Conservation (phyloP, 1,140 invertebrate genomes). For the Zaprionus ornatus region DNA sequence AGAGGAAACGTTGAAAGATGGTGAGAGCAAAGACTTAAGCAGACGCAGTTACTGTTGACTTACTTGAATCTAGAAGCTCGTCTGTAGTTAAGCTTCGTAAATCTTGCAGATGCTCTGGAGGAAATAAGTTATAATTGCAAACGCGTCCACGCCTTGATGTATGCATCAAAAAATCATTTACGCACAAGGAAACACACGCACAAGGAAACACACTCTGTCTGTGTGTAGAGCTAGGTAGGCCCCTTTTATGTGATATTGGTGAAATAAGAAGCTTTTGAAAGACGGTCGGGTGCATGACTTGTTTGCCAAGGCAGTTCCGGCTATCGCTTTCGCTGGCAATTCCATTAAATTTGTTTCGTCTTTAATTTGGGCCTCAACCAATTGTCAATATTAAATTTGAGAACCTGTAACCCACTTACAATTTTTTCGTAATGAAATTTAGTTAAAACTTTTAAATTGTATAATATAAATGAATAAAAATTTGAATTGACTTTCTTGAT, state of each 20-base stretch:
- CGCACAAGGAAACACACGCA: not conserved
- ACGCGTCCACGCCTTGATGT: constrained; percentile 29
- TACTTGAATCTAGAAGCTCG: constrained; percentile 16
- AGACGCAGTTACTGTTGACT: constrained; percentile 35
- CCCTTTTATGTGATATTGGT: not conserved
- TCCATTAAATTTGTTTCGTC: not conserved
- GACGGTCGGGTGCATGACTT: not conserved
- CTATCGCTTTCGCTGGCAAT: not conserved
- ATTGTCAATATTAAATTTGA: not conserved
- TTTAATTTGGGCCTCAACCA: not conserved
- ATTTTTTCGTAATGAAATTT: not conserved
- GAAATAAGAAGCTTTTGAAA: not conserved
- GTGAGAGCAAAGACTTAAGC: constrained; percentile 14
- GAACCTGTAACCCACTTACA: not conserved
- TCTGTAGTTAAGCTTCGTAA: constrained; percentile 39
- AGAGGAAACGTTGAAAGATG: not conserved
- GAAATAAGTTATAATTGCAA: constrained; percentile 56
- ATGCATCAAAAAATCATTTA: constrained; percentile 35
- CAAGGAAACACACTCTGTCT: not conserved
- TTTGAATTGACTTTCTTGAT: not conserved
- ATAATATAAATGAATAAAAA: not conserved
- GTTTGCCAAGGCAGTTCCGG: not conserved
- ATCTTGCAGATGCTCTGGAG: constrained; percentile 30
- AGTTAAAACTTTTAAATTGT: not conserved
- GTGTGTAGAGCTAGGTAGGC: not conserved